Base-by-base conservation (phyloP, 2,888 invertebrate species). In the Diaperis boleti region DNA sequence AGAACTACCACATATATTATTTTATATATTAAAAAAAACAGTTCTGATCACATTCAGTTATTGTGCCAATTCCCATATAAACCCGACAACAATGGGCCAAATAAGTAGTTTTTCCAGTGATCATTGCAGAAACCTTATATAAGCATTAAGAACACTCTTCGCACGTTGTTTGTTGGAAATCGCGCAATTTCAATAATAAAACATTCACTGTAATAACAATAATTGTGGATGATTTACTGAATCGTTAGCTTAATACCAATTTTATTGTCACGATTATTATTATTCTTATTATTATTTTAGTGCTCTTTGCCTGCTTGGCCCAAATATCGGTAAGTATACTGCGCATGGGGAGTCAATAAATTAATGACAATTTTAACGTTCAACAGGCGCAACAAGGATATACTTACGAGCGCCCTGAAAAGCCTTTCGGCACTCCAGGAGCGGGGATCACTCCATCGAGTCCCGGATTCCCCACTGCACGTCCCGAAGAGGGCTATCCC, bases 371-470 rank as follows among this genome's bases (percentile, higher is more conserved):
- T 18, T 56, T 45, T 17, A n/a, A n/a, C 13, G 17, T 26, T 13
- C 10, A 26, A 20, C 49, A 88, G 88, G 87, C 85, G 54, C 91
- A 92, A 83, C 87, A 85, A 75, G 92, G 92, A 13, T 93, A 93
- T 77, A 87, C 86, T 67, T 93, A 93, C 81, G 88, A 88, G 66
- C 85, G 88, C 64, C 92, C 92, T 4, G 84, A 85, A 47, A 85
- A 86, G 70, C 88, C 88, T 0, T 85, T 90, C 69, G 77, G 75
- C 8, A 47, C 45, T 18, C 75, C 76, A 7, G 76, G 71, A 6
- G 26, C 8, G n/a, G 26, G 26, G n/a, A 26, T n/a, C 6, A 26
- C 26, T 26, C 26, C 26, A 8, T 26, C 26, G 6, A n/a, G n/a
- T 29, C 45, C 45, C 33, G 10, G 33, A n/a, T 10, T 5, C 11